Evolutionary conservation across 2,888 invertebrate genomes (phyloP).

Genomic region (Therioaphis trifolii): DNA sequence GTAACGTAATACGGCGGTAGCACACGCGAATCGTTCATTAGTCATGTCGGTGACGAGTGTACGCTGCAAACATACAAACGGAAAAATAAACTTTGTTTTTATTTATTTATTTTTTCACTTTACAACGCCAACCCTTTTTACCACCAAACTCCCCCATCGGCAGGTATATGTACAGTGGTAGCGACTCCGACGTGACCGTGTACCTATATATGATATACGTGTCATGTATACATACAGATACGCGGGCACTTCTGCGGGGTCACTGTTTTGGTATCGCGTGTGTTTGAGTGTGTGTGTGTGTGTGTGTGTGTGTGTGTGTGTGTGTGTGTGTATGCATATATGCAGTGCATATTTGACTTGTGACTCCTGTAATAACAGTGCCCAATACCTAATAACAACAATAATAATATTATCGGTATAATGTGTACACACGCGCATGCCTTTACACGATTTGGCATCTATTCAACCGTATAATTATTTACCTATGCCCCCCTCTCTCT

Average conservation of each 20-base stretch:
- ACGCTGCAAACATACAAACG: slow-evolving; percentile 18
- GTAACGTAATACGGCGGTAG: slow-evolving; percentile 25
- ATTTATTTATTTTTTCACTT: slow-evolving; percentile 14
- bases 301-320: too few species aligned
- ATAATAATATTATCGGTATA: neutral
- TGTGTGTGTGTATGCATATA: too few species aligned
- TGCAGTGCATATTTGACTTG: slow-evolving; percentile 3
- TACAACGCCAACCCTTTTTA: slow-evolving; percentile 22
- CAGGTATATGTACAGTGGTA: too few species aligned
- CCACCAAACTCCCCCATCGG: too few species aligned
- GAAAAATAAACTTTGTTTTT: neutral
- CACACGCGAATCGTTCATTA: slow-evolving; percentile 53
- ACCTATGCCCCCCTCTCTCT: slow-evolving; percentile 4
- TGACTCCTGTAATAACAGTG: slow-evolving; percentile 17
- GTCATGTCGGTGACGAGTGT: slow-evolving; percentile 1
- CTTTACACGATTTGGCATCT: slow-evolving; percentile 12
- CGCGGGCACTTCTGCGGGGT: neutral
- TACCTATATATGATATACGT: too few species aligned
- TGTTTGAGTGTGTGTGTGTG: too few species aligned
- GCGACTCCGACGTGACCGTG: too few species aligned
- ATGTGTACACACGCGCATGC: neutral
- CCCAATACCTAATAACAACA: neutral
- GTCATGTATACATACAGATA: too few species aligned
- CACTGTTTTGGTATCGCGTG: neutral
- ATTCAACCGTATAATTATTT: slow-evolving; percentile 43